These are phyloP conservation scores for Ochlodes sylvanus DNA, from an alignment of 2,888 invertebrate species.

Conservation along the genomic window DNA sequence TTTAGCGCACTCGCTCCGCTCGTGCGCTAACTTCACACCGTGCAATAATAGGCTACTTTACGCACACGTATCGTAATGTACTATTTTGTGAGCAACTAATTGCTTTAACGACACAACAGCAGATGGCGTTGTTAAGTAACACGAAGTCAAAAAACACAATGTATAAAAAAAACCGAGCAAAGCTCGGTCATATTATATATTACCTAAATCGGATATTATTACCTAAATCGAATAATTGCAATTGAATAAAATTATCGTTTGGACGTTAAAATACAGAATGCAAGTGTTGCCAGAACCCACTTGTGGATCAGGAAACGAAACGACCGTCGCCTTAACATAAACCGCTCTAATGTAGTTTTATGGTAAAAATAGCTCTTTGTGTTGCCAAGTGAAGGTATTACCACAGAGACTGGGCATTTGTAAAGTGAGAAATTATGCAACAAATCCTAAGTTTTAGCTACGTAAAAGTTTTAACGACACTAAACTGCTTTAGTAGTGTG, in stretches of 20 bases:
- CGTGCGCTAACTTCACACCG: too few relatives aligned
- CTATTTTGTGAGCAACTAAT: too few relatives aligned
- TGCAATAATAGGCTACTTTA: too few relatives aligned
- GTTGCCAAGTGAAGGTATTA: slow-evolving; percentile 19
- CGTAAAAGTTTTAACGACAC: neutral
- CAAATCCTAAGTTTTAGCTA: neutral
- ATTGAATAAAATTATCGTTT: neutral
- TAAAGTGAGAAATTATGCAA: neutral
- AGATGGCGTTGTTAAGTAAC: too few relatives aligned
- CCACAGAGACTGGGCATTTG: neutral
- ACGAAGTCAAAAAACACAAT: too few relatives aligned
- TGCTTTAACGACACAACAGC: too few relatives aligned
- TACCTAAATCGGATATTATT: too few relatives aligned
- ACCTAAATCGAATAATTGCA: too few relatives aligned
- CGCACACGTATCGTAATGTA: too few relatives aligned
- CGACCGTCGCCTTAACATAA: slow-evolving; percentile 4
- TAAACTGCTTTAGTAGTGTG: neutral
- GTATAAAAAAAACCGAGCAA: too few relatives aligned
- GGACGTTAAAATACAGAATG: neutral
- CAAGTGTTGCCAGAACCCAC: slow-evolving; percentile 15
- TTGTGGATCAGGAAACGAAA: slow-evolving; percentile 25
- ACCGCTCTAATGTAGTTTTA: slow-evolving; percentile 1
- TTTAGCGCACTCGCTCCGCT: too few relatives aligned
- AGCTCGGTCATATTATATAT: too few relatives aligned
- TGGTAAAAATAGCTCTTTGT: slow-evolving; percentile 8